phyloP scores from a whole-genome alignment of 2,888 invertebrate species.

The Agonopterix alstromeriana region DNA sequence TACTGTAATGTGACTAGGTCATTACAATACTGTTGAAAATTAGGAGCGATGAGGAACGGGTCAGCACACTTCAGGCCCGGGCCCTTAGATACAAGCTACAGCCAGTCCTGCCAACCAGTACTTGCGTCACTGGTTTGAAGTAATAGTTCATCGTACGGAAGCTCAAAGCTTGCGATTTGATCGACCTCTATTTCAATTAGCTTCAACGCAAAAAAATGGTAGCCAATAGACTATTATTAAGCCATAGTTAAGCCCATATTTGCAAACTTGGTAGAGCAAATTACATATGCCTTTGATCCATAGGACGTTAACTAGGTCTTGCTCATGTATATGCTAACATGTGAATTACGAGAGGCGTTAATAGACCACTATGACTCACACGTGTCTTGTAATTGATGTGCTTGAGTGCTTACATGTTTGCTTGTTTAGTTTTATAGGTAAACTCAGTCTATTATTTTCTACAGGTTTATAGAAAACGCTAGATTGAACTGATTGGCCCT shows the following conservation, averaged over 20 bases:
- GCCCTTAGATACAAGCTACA: no score
- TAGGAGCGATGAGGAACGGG: no score
- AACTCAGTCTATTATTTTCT: background rate
- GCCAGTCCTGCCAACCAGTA: no score
- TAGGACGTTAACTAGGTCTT: conserved; percentile 34
- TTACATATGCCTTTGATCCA: conserved; percentile 5
- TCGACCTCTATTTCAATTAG: background rate
- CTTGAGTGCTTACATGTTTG: conserved; percentile 18
- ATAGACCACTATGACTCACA: conserved; percentile 40
- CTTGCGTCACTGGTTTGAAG: conserved; percentile 10
- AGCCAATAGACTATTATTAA: no score
- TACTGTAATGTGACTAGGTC: no score
- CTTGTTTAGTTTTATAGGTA: background rate
- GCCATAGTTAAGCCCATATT: no score
- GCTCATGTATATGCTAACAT: conserved; percentile 45
- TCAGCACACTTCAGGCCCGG: no score
- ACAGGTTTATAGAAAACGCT: no score
- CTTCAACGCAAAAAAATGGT: no score
- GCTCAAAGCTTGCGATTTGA: conserved; percentile 2
- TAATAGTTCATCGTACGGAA: conserved; percentile 46
- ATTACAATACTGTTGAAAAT: no score
- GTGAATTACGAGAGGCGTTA: conserved; percentile 31
- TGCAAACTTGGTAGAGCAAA: conserved; percentile 2
- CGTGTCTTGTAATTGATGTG: conserved; percentile 38
- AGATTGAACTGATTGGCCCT: no score